A percentile compares a stretch with the other conserved stretches of the same genome.
Conservation (phyloP, 2,888 invertebrate genomes). For the Drosophila tripunctata region DNA sequence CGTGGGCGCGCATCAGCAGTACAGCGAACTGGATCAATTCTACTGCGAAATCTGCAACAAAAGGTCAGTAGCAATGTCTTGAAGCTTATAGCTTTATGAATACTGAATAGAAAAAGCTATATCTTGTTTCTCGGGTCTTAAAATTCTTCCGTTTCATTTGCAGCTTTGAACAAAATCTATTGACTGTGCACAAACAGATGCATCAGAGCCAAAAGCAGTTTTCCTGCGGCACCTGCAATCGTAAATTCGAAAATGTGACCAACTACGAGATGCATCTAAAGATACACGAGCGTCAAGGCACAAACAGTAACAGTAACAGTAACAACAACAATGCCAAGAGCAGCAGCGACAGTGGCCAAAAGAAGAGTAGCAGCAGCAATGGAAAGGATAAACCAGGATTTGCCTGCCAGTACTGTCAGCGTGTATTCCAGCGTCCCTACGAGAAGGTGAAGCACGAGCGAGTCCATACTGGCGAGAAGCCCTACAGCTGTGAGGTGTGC, state of each 20-base stretch:
- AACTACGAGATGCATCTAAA: conserved; percentile 90
- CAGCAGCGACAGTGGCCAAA: conserved; percentile 6
- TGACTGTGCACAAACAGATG: conserved; percentile 87
- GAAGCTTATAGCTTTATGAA: too few species aligned
- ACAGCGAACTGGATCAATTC: conserved; percentile 83
- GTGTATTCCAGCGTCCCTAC: conserved; percentile 90
- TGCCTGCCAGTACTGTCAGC: conserved; percentile 89
- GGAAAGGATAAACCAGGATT: conserved; percentile 83
- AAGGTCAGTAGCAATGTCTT: conserved; percentile 64
- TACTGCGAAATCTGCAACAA: conserved; percentile 86
- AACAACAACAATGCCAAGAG: background rate
- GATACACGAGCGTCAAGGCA: conserved; percentile 85
- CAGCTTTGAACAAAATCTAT: conserved; percentile 80
- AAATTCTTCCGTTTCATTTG: too few species aligned
- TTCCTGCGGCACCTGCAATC: conserved; percentile 89
- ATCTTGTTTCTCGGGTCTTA: too few species aligned
- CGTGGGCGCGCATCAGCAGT: conserved; percentile 78
- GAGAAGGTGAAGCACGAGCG: conserved; percentile 94
- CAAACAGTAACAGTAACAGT: conserved; percentile 3
- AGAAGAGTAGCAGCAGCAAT: conserved; percentile 2
- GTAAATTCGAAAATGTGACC: conserved; percentile 88
- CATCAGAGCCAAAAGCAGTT: conserved; percentile 86
- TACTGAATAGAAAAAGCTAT: too few species aligned
- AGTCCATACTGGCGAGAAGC: conserved; percentile 93
- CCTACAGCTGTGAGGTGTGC: conserved; percentile 91